Conservation (phyloP, 2,888 invertebrate species). For the Acleris emargana region DNA sequence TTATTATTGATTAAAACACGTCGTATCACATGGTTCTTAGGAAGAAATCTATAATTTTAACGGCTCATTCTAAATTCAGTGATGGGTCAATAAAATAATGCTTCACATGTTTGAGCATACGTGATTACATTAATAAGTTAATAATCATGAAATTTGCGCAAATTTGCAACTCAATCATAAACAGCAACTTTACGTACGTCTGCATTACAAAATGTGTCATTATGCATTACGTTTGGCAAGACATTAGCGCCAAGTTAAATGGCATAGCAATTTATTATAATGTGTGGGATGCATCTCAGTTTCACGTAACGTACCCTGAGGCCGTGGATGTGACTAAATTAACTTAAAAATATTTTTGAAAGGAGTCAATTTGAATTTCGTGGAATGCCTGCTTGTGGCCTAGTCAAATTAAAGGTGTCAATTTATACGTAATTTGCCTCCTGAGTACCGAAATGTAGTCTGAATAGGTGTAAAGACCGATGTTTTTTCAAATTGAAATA, state of each 20-base stretch:
- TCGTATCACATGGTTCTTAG: no score
- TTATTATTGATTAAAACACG: accelerated
- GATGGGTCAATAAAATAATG: neutral
- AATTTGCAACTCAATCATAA: neutral
- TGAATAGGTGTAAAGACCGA: no score
- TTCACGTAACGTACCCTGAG: slow-evolving; percentile 43
- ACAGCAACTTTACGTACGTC: slow-evolving; percentile 9
- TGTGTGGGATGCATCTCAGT: slow-evolving; percentile 40
- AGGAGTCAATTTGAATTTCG: no score
- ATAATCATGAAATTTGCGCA: no score
- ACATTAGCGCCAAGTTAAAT: slow-evolving; percentile 50
- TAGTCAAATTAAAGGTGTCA: no score
- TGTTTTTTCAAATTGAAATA: no score
- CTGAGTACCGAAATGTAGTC: no score
- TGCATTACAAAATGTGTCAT: slow-evolving; percentile 35
- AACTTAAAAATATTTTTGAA: no score
- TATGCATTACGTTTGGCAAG: slow-evolving; percentile 37
- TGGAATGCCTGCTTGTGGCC: no score
- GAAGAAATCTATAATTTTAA: neutral
- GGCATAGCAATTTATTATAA: slow-evolving; percentile 47
- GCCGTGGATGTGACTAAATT: slow-evolving; percentile 48
- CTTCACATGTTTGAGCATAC: neutral
- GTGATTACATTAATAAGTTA: no score
- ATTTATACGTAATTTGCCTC: no score
- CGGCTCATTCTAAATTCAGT: neutral